These are phyloP conservation scores for Himalopsyche anomala DNA, from an alignment of 2,888 invertebrate genomes.

Conservation along the genomic window DNA sequence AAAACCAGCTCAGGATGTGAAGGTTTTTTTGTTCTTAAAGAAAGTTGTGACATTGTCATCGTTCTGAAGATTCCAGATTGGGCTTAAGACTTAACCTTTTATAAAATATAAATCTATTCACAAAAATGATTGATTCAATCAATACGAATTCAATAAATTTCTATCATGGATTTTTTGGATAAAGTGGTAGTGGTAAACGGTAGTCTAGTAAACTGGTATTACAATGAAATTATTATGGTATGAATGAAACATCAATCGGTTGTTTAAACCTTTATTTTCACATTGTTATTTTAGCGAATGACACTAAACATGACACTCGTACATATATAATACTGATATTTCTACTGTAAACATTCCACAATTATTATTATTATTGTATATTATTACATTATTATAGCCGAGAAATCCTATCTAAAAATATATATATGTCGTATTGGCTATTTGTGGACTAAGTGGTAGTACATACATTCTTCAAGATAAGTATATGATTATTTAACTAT, in stretches of 20 bases:
- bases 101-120: too few species aligned
- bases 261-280: slow-evolving; percentile 11
- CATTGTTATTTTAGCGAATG: background rate
- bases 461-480: slow-evolving; percentile 1
- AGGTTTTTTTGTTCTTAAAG: too few species aligned
- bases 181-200: too few species aligned
- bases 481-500: slow-evolving; percentile 32
- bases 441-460: slow-evolving; percentile 10
- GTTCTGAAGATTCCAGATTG: too few species aligned
- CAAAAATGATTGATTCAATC: too few species aligned
- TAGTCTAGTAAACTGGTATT: too few species aligned
- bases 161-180: too few species aligned
- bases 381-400: slow-evolving; percentile 54
- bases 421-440: slow-evolving; percentile 38
- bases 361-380: slow-evolving; percentile 43
- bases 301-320: slow-evolving; percentile 50
- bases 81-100: too few species aligned
- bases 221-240: too few species aligned
- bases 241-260: background rate
- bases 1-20: too few species aligned
- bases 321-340: slow-evolving; percentile 58
- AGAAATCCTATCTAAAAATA: slow-evolving; percentile 61
- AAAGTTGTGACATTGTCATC: too few species aligned
- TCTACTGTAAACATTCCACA: slow-evolving; percentile 54
- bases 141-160: too few species aligned